These are phyloP conservation scores for Eupithecia inturbata DNA, from an alignment of 2,888 invertebrate species.

Conservation along the genomic window DNA sequence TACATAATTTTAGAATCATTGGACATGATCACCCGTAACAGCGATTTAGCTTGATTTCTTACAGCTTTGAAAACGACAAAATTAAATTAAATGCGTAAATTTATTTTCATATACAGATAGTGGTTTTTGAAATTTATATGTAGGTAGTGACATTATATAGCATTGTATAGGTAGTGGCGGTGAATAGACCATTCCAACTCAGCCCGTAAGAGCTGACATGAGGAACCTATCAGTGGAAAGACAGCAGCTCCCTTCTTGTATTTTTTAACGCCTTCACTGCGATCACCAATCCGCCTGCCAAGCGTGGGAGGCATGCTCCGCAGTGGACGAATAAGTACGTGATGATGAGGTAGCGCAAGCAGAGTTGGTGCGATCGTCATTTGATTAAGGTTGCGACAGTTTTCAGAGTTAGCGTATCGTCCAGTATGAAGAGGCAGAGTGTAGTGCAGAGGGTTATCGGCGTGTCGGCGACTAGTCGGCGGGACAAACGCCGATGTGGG, in stretches of 20 bases:
- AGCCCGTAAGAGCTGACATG: background rate
- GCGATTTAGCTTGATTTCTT: no score
- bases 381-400: background rate
- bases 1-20: background rate
- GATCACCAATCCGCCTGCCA: background rate
- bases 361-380: background rate
- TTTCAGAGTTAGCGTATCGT: background rate
- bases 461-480: slow-evolving; percentile 83
- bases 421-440: background rate
- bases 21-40: background rate
- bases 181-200: background rate
- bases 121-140: no score
- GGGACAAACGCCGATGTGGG: slow-evolving; percentile 92
- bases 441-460: no score
- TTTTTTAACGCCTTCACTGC: background rate
- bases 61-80: background rate
- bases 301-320: background rate
- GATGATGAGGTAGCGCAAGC: background rate
- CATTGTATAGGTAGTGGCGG: background rate
- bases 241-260: background rate
- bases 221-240: background rate
- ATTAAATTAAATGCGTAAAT: background rate
- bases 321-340: background rate
- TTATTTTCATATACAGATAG: background rate
- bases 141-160: background rate